Evolutionary conservation across 2,113 vertebrate species (phyloP), one percentile per base, ranked within the genome.

Genomic region (Apaloderma vittatum): DNA sequence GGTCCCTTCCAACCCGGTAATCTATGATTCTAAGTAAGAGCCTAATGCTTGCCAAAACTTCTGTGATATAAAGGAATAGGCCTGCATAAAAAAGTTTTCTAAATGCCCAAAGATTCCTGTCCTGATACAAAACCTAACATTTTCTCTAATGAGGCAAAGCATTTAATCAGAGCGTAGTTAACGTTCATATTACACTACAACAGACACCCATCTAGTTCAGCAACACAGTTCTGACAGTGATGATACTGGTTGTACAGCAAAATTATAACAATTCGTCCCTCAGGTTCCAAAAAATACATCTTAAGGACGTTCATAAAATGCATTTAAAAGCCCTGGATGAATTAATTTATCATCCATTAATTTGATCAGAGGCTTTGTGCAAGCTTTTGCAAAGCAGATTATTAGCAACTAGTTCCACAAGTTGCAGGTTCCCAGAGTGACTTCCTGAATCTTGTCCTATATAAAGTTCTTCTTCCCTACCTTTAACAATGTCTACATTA

Each of bases 161-260:
- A 37, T n/a, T 81, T 63, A 37, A 73, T n/a, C 12, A 27, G 34
- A 78, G 19, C 7, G 1, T 0, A 70, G 54, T 32, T 43, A 48
- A 27, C 5, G 6, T 5, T 22, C 2, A 3, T 40, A 36, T 9
- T 19, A 45, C 21, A 45, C 11, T 27, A 62, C 51, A 79, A 61
- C 21, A 43, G 58, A 48, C 1, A 0, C 11, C 10, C 18, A 9
- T n/a, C 18, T 58, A 54, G 20, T 29, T 68, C 58, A 88, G 43
- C 71, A 79, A 34, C 27, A 59, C 3, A 1, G 11, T 74, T 52
- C 40, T 14, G 18, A 46, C 51, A 80, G 24, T 0, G 0, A 12
- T 0, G 0, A 49, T n/a, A n/a, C 11, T 6, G 7, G 19, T 1
- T 52, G 2, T 11, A 22, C 3, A 30, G 5, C 9, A 43, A 55